Evolutionary conservation across 1,140 invertebrate genomes (phyloP), one percentile per base, ranked within the genome.

Genomic region (Cyrtorhinus lividipennis): DNA sequence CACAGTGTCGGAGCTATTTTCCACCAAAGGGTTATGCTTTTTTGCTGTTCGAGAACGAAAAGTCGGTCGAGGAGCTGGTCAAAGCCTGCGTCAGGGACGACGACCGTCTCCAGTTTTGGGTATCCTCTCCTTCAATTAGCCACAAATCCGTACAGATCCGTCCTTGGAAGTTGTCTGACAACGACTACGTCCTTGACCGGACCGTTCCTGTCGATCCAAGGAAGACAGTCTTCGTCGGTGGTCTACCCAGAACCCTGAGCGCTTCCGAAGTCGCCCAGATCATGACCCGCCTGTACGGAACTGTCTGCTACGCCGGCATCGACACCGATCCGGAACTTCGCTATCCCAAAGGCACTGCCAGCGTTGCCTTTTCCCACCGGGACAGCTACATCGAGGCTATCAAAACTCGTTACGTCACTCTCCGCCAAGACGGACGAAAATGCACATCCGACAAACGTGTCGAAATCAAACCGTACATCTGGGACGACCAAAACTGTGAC

Each of bases 171-270:
- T 20, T 53, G 8, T 53, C 48, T 5, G 48, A 53, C 48, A 53
- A 53, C 20, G 48, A 53, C 20, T 53, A 53, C 20, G 48, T 53
- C 20, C 48, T 53, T 3, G 48, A 53, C 20, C 10, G 48, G 20
- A 53, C 48, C 20, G 48, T 53, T 5, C 48, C 48, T 3, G 48
- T 53, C 18, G 48, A 53, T 20, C 48, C 48, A 15, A 53, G 48
- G 48, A 53, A 53, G 20, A 53, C 48, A 10, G 48, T 53, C 20
- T 53, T 99, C 78, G 96, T 99, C 53, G 96, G 96, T 23, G 96
- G 96, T 1, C 96, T 99, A 38, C 96, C 96, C 10, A 84, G 96
- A 67, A 96, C 26, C 5, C 20, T 53, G 48, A 53, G 48, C 48
- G 48, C 48, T 8, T 10, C 48, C 20, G 48, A 53, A 53, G 48